Base-by-base conservation (phyloP, 1,140 invertebrate species). In the Sesamia nonagrioides region DNA sequence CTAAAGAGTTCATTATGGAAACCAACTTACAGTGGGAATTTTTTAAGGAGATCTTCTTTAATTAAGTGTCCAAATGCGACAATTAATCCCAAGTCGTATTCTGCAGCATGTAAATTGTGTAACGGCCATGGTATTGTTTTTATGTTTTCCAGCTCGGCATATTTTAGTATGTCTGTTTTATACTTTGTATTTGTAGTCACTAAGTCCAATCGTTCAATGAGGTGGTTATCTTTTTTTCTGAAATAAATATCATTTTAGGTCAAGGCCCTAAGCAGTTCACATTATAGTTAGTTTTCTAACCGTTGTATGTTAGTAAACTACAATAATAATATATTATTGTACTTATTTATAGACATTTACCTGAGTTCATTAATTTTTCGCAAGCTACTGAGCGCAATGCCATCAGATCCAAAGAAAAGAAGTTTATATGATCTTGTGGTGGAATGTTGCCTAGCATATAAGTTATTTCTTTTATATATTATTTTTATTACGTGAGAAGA, bases 31-130 rank as follows among this genome's bases (percentile, higher is more conserved):
- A 93, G 77, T 27, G 91, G 93, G 71, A 94, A 94, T 71, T 93
- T 92, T 0, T 85, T 85, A 0, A 94, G 78, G 8, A 94, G 60
- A 83, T 94, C 85, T 73, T 88, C 84, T 83, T 88, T 92, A 54
- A 95, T 94, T 42, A 95, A 77, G 77, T 94, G 92, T 40, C 93
- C 93, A 85, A 94, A 94, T 37, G 93, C 92, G 8, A 94, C 92
- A 63, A 94, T 94, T n/a, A 94, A 75, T 17, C 91, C 93, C 60
- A 94, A 83, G 81, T 94, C 91, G 73, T 94, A 94, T 72, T 94
- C 88, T 56, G 77, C 81, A 73, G 83, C 18, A 11, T 76, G 37
- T n/a, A 94, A 66, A 45, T 84, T 81, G 63, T 87, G 73, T 52
- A 92, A 60, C n/a, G 92, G 92, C 93, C 93, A 94, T 84, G 75